Conservation (phyloP, 1,140 invertebrate genomes). For the Aphidius gifuensis region DNA sequence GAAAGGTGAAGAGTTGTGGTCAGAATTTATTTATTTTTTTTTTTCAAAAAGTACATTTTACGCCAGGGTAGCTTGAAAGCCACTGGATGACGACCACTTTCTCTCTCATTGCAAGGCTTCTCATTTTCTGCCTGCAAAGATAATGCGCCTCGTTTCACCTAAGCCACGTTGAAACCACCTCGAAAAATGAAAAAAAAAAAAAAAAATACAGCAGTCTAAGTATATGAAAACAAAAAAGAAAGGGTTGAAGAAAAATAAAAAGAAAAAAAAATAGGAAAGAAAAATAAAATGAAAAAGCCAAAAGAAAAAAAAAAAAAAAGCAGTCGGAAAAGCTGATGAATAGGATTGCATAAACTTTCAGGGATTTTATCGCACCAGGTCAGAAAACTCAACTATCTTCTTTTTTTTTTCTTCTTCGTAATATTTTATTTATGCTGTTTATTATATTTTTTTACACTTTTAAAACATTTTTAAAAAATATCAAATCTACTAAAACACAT, state of each 20-base stretch:
- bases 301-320: constrained; percentile 9
- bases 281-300: constrained; percentile 4
- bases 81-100: constrained; percentile 1
- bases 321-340: constrained; percentile 1
- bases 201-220: neutral
- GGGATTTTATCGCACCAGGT: constrained; percentile 12
- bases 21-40: no score
- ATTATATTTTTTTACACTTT: no score
- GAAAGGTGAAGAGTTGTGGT: no score
- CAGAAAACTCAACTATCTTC: neutral
- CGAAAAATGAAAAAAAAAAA: constrained; percentile 12
- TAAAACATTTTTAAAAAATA: no score
- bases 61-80: constrained; percentile 8
- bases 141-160: constrained; percentile 23
- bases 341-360: constrained; percentile 16
- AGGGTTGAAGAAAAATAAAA: neutral
- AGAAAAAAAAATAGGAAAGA: neutral
- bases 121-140: constrained; percentile 22
- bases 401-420: neutral
- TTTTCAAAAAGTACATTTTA: constrained; percentile 27
- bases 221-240: no score
- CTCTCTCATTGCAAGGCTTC: constrained; percentile 8
- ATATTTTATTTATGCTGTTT: neutral
- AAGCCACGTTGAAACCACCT: constrained; percentile 11
- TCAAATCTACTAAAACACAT: neutral